phyloP scores from a whole-genome alignment of 2,113 vertebrate species.

The Catharus minimus region DNA sequence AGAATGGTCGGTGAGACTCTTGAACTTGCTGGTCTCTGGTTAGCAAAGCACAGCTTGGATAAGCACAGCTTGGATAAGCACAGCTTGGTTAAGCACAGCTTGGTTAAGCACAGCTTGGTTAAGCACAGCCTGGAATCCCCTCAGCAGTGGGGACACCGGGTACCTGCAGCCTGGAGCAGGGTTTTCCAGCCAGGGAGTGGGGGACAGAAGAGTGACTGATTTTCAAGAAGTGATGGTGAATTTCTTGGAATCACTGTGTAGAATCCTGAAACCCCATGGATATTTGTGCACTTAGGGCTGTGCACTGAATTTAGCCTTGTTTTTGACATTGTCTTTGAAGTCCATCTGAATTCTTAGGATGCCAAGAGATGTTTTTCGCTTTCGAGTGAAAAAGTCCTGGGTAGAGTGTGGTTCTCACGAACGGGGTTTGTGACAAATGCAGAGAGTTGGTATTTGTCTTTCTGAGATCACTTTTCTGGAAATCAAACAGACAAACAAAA shows the following conservation, averaged over 20 bases:
- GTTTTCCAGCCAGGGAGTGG: neutral
- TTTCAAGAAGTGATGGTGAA: neutral
- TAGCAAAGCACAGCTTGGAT: neutral
- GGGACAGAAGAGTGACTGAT: neutral
- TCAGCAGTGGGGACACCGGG: neutral
- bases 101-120: neutral
- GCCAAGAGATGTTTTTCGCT: neutral
- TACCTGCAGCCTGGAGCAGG: neutral
- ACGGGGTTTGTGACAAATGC: neutral
- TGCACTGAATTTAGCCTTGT: neutral
- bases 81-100: neutral
- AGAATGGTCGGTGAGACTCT: neutral
- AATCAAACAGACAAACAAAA: neutral
- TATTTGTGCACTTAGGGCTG: neutral
- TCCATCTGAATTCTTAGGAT: neutral
- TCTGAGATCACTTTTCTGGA: slow-evolving; percentile 20
- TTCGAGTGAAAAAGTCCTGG: neutral
- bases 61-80: neutral
- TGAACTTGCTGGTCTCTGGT: neutral
- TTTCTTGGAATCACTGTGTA: neutral
- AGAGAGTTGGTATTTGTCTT: slow-evolving; percentile 5
- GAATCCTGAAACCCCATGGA: neutral
- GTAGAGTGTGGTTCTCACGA: slow-evolving; percentile 19
- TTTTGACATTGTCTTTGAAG: neutral
- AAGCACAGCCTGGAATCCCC: neutral